These are phyloP conservation scores for Cyrtonyx montezumae DNA, from an alignment of 2,113 vertebrate species.

Conservation along the genomic window DNA sequence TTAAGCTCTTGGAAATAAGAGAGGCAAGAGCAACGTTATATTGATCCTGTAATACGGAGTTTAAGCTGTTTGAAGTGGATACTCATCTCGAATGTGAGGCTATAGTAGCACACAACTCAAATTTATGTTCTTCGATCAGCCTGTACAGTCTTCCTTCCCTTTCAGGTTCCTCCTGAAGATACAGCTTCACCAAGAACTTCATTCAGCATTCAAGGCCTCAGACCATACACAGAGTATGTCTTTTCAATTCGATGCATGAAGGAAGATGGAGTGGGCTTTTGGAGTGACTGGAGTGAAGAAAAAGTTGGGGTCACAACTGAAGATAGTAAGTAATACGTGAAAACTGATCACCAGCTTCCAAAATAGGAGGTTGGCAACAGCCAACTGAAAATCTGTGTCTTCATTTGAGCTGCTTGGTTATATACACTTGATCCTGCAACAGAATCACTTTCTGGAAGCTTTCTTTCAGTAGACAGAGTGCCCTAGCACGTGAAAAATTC, in stretches of 20 bases:
- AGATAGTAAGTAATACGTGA: slow-evolving; percentile 80
- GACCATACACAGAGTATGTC: slow-evolving; percentile 82
- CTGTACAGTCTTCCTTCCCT: not conserved
- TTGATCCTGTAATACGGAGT: not conserved
- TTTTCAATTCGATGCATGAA: slow-evolving; percentile 85
- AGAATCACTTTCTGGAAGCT: not conserved
- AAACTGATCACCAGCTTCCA: not conserved
- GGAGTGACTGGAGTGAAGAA: slow-evolving; percentile 91
- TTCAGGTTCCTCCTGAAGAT: slow-evolving; percentile 82
- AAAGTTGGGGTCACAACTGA: slow-evolving; percentile 79
- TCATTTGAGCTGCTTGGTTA: not conserved
- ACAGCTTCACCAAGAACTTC: slow-evolving; percentile 73
- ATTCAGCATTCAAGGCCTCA: slow-evolving; percentile 87
- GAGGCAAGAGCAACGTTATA: not conserved
- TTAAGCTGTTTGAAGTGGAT: not conserved
- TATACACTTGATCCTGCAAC: not conserved
- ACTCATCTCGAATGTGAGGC: not conserved
- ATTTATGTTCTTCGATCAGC: not conserved
- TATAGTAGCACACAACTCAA: not conserved
- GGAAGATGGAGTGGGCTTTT: slow-evolving; percentile 70
- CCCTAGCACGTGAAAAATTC: not conserved
- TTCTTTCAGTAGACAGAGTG: not conserved
- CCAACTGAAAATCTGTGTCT: not conserved
- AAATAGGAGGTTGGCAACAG: fast-evolving
- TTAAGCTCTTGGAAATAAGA: not conserved